Conservation (phyloP, 2,888 invertebrate species). For the Sialis lutaria region DNA sequence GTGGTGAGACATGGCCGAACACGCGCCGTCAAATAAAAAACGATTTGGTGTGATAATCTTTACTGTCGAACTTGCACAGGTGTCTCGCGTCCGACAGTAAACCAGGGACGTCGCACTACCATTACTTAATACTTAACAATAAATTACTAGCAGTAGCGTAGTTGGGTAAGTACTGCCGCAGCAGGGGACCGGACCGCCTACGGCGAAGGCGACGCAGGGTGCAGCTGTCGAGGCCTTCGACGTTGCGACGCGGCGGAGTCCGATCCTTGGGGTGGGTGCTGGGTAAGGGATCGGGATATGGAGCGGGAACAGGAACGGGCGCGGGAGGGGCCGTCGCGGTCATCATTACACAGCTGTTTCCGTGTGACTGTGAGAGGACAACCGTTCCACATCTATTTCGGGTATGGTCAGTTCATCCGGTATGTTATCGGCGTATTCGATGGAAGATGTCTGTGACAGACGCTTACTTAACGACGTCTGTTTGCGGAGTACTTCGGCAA, state of each 20-base stretch:
- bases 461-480: slow-evolving; percentile 85
- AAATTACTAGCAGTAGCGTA: slow-evolving; percentile 1
- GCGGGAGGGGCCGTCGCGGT: neutral
- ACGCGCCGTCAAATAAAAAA: too few relatives aligned
- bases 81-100: too few relatives aligned
- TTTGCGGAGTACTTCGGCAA: slow-evolving; percentile 85
- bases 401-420: slow-evolving; percentile 77
- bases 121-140: neutral
- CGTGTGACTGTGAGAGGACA: slow-evolving; percentile 86
- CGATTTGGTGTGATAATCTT: too few relatives aligned
- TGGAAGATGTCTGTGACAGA: slow-evolving; percentile 79
- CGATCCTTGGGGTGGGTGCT: neutral
- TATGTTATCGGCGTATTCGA: slow-evolving; percentile 80
- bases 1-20: too few relatives aligned
- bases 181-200: neutral
- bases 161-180: slow-evolving; percentile 2
- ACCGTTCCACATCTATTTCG: slow-evolving; percentile 82
- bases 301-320: neutral
- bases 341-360: slow-evolving; percentile 70
- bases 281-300: neutral
- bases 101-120: too few relatives aligned
- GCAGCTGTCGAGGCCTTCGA: neutral
- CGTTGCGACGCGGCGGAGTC: neutral
- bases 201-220: neutral
- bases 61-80: too few relatives aligned